phyloP scores from a whole-genome alignment of 2,113 vertebrate species.

The Tetraodon nigroviridis region DNA sequence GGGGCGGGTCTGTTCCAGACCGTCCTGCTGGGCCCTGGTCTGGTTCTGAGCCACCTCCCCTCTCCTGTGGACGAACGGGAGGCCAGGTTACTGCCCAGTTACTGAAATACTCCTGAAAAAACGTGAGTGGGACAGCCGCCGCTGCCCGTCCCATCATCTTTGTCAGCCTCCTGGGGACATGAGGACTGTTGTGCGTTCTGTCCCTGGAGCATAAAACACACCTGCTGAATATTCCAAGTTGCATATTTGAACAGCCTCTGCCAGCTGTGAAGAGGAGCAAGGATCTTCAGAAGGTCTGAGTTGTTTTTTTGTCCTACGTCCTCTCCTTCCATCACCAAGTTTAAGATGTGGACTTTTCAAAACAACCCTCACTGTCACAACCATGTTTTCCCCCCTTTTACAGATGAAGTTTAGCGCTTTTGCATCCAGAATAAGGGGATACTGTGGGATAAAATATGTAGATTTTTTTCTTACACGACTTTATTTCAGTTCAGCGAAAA shows the following conservation, averaged over 20 bases:
- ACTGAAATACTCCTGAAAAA: slow-evolving; percentile 62
- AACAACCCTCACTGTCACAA: slow-evolving; percentile 36
- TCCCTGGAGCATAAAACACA: slow-evolving; percentile 38
- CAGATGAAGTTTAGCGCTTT: slow-evolving; percentile 20
- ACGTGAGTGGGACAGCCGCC: slow-evolving; percentile 40
- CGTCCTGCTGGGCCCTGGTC: slow-evolving; percentile 16
- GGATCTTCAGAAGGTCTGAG: slow-evolving; percentile 27
- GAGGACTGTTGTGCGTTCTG: not conserved
- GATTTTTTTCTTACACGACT: slow-evolving; percentile 74
- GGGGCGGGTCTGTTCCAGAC: slow-evolving; percentile 27
- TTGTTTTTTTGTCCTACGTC: slow-evolving; percentile 26
- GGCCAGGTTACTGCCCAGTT: slow-evolving; percentile 42
- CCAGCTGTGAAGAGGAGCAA: slow-evolving; percentile 23
- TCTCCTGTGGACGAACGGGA: slow-evolving; percentile 68
- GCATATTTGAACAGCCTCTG: slow-evolving; percentile 32
- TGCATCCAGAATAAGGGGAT: slow-evolving; percentile 17
- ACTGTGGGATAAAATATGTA: slow-evolving; percentile 66
- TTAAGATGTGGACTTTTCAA: slow-evolving; percentile 43
- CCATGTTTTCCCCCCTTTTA: slow-evolving; percentile 29
- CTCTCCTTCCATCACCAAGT: slow-evolving; percentile 15
- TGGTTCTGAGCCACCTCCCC: slow-evolving; percentile 38
- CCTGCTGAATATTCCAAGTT: slow-evolving; percentile 39
- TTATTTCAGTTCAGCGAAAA: slow-evolving; percentile 75
- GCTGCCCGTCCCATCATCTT: slow-evolving; percentile 46
- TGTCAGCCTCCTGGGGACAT: slow-evolving; percentile 27